Percentiles rank a stretch among this genome's conserved stretches.
Evolutionary conservation across 1,140 invertebrate genomes (phyloP).

Genomic region (Hylaeus anthracinus): DNA sequence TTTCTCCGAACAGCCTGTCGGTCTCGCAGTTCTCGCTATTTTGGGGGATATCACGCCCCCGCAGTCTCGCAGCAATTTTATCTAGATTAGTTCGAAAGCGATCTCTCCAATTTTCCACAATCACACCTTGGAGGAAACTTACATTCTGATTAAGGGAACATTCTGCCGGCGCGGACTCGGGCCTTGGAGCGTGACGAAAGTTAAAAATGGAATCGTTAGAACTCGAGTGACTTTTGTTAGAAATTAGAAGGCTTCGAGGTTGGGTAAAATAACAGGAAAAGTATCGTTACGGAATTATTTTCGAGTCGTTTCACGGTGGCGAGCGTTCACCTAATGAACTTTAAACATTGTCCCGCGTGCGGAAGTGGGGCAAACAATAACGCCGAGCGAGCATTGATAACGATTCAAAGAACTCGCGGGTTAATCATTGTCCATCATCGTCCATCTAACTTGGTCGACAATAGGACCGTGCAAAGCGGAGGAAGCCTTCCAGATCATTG

Average conservation of each 20-base stretch:
- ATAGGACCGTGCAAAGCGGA: constrained; percentile 14
- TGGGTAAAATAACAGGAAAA: not conserved
- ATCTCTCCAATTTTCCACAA: constrained; percentile 27
- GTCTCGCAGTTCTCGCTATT: not conserved
- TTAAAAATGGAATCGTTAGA: too few relatives aligned
- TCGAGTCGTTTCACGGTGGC: not conserved
- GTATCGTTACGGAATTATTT: not conserved
- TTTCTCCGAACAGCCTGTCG: too few relatives aligned
- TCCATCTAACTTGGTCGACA: constrained; percentile 28
- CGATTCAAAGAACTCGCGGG: constrained; percentile 30
- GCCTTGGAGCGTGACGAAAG: not conserved
- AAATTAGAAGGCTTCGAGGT: too few relatives aligned
- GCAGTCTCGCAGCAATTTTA: not conserved
- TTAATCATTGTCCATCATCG: constrained; percentile 41
- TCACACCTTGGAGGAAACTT: constrained; percentile 18
- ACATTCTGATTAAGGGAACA: constrained; percentile 22
- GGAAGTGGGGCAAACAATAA: constrained; percentile 21
- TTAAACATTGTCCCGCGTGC: constrained; percentile 4
- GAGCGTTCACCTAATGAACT: not conserved
- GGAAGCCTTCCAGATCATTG: constrained; percentile 27
- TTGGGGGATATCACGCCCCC: not conserved
- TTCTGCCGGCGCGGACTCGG: too few relatives aligned
- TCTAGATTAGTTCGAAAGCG: constrained; percentile 1
- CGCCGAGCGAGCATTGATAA: constrained; percentile 9
- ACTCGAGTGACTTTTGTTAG: too few relatives aligned